Percentiles rank a stretch among this genome's conserved stretches.
phyloP scores from a whole-genome alignment of 2,113 vertebrate species.

The Semnornis frantzii region DNA sequence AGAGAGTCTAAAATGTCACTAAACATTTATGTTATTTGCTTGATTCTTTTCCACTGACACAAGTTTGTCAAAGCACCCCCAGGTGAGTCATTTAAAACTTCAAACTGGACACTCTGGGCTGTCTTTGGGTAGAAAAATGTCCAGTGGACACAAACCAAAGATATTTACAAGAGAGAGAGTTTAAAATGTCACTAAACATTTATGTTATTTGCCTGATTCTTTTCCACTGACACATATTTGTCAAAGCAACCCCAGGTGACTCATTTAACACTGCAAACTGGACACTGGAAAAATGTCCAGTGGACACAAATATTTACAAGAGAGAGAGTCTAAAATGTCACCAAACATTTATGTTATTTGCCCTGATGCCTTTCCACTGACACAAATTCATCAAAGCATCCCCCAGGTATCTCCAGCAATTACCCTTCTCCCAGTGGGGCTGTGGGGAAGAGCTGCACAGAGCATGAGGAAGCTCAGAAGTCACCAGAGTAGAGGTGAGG shows the following conservation, averaged over 20 bases:
- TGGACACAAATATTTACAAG: not conserved
- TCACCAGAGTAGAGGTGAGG: constrained; percentile 79
- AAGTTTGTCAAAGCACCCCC: not conserved
- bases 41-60: not conserved
- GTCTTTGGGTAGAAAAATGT: not conserved
- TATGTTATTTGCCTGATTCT: not conserved
- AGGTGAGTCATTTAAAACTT: not conserved
- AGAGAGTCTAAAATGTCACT: not conserved
- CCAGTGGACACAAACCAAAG: not conserved
- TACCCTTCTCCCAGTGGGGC: constrained; percentile 48
- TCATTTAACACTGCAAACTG: too few species aligned
- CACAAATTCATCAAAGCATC: not conserved
- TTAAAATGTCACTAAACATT: not conserved
- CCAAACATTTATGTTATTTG: not conserved
- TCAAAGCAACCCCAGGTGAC: not conserved
- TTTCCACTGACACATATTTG: not conserved
- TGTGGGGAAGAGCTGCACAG: constrained; percentile 64
- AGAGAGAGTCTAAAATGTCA: not conserved
- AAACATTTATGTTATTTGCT: not conserved
- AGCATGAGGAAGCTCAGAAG: constrained; percentile 62
- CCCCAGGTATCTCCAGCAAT: not conserved
- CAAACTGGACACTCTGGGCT: not conserved
- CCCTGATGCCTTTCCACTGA: not conserved
- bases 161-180: not conserved
- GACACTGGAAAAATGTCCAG: not conserved